These are phyloP conservation scores for Eptesicus fuscus DNA, from an alignment of 2,113 vertebrate genomes.

Conservation along the genomic window DNA sequence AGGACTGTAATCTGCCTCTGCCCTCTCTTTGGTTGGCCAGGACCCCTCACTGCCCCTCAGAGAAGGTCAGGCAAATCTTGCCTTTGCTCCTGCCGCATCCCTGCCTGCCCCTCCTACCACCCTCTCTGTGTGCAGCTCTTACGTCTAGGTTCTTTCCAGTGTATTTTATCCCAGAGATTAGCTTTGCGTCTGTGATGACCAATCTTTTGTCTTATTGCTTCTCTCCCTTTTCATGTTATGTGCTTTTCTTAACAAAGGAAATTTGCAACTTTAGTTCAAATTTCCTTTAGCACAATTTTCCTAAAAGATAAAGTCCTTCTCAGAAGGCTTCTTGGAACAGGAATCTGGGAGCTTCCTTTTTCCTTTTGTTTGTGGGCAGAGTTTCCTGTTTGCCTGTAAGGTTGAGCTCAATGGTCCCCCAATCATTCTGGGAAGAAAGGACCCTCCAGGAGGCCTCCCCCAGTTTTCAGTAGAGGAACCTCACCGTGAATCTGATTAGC, in stretches of 20 bases:
- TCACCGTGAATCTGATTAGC: neutral
- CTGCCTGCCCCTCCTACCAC: neutral
- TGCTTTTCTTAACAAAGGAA: constrained; percentile 66
- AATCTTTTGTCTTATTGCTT: neutral
- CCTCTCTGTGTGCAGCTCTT: neutral
- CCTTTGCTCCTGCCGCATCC: neutral
- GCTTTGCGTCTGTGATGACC: neutral
- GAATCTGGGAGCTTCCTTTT: constrained; percentile 58
- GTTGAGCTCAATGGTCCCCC: neutral
- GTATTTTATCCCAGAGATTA: neutral
- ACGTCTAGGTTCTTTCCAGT: neutral
- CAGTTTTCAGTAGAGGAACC: neutral
- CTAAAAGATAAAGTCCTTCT: constrained; percentile 60
- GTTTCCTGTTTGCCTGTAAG: constrained; percentile 57
- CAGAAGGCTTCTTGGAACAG: constrained; percentile 43
- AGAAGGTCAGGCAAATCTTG: neutral
- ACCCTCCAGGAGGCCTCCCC: neutral
- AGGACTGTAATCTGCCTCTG: neutral
- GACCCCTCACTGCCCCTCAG: neutral
- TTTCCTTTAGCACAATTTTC: constrained; percentile 55
- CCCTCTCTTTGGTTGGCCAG: neutral
- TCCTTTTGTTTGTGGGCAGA: constrained; percentile 49
- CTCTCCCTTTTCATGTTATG: constrained; percentile 42
- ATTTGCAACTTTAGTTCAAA: constrained; percentile 36
- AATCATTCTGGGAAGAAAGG: neutral